These are phyloP conservation scores for Phalloptychus januarius DNA, from an alignment of 2,797 vertebrate genomes.

Conservation along the genomic window DNA sequence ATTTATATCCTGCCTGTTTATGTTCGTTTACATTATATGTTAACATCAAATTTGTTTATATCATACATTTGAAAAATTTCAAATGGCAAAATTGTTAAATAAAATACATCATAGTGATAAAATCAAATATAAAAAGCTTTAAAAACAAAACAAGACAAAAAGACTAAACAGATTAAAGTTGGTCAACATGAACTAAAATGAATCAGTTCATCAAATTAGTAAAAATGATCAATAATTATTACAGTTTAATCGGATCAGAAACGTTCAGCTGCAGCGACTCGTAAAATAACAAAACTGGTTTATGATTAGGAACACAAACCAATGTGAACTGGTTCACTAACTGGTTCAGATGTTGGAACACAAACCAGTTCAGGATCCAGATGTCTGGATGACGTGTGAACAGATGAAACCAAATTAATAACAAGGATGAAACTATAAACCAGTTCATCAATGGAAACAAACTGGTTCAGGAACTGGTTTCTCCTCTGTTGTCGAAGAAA, in stretches of 20 bases:
- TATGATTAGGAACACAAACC: neutral
- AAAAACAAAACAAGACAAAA: too few species aligned
- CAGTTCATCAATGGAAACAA: constrained; percentile 1
- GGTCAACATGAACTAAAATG: too few species aligned
- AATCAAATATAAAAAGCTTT: too few species aligned
- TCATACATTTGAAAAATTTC: too few species aligned
- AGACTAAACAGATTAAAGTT: too few species aligned
- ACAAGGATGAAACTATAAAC: neutral
- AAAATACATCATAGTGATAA: too few species aligned
- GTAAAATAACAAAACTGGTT: neutral
- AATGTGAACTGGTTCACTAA: neutral
- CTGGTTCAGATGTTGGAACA: neutral
- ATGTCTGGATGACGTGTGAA: neutral
- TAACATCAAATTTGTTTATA: too few species aligned
- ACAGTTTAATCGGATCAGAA: neutral
- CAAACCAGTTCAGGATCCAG: neutral
- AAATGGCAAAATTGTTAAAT: too few species aligned
- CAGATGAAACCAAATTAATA: neutral
- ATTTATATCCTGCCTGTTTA: constrained; percentile 4
- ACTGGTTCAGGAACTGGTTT: constrained; percentile 11
- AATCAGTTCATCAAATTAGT: too few species aligned
- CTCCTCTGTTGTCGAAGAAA: neutral
- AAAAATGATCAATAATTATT: neutral
- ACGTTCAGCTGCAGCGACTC: neutral
- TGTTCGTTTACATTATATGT: neutral